Conservation (phyloP, 2,113 vertebrate genomes). For the Struthio camelus region DNA sequence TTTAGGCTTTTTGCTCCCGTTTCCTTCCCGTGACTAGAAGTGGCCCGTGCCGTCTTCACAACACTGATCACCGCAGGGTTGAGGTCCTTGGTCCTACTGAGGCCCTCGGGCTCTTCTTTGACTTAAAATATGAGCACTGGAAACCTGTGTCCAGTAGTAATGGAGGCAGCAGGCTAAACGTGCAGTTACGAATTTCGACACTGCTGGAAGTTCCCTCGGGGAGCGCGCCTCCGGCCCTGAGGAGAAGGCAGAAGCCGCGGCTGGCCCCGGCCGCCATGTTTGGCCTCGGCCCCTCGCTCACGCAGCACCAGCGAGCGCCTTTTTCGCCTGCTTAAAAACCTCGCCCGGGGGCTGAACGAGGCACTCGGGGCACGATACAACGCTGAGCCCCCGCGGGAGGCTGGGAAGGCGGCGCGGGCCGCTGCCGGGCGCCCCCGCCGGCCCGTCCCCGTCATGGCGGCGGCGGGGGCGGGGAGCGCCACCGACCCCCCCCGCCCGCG, state of each 20-base stretch:
- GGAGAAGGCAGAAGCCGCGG: rapidly evolving
- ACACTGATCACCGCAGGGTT: rapidly evolving
- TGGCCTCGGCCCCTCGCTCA: background rate
- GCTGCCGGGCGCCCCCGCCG: rapidly evolving
- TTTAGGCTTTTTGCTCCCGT: background rate
- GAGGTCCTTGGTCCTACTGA: rapidly evolving
- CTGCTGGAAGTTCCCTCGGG: rapidly evolving
- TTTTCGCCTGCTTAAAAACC: no score
- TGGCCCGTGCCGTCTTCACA: rapidly evolving
- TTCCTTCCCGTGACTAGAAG: background rate
- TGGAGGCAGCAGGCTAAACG: rapidly evolving
- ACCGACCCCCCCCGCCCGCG: background rate
- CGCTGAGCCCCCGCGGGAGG: rapidly evolving
- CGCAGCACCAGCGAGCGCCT: rapidly evolving
- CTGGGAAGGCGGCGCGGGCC: rapidly evolving
- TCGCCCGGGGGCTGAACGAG: no score
- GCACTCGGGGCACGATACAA: rapidly evolving
- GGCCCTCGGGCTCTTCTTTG: background rate
- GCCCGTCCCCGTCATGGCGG: background rate
- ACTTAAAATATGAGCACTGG: no score
- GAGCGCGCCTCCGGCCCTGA: background rate
- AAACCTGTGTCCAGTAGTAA: no score
- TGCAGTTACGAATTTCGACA: rapidly evolving
- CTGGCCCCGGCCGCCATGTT: background rate
- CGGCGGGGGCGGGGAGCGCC: rapidly evolving